Conservation (phyloP, 30 jellyfish, hydroid and myxozoan species). For the Catostylus mosaicus region DNA sequence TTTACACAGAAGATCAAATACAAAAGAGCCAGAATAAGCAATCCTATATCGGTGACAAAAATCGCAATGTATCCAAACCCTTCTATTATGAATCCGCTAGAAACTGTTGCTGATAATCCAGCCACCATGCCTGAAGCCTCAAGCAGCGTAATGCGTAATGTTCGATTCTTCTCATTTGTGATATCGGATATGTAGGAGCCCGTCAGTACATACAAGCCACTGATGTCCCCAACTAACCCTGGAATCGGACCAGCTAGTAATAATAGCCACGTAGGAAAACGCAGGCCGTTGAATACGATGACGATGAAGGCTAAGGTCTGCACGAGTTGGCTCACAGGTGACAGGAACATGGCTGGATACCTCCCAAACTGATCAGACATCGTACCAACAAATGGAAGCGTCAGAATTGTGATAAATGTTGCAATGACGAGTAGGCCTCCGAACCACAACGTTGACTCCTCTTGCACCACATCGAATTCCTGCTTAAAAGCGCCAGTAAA, state of each 20-base stretch:
- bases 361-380: conserved; percentile 27
- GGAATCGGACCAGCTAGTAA: conserved; percentile 6
- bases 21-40: neutral
- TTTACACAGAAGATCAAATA: conserved; percentile 8
- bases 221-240: conserved; percentile 18
- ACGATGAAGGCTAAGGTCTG: neutral
- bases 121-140: conserved; percentile 2
- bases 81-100: conserved; percentile 10
- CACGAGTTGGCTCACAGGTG: conserved; percentile 13
- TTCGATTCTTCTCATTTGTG: neutral
- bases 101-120: conserved; percentile 7
- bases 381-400: conserved; percentile 32
- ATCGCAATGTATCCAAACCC: conserved; percentile 1
- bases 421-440: conserved; percentile 19
- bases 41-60: neutral
- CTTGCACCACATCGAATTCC: conserved; percentile 30
- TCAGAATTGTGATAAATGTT: conserved; percentile 12
- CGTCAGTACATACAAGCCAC: conserved; percentile 18
- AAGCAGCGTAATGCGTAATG: neutral
- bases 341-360: neutral
- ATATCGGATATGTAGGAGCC: conserved; percentile 18
- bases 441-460: conserved; percentile 42
- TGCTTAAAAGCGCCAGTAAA: conserved; percentile 24
- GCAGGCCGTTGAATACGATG: neutral
- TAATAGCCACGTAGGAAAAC: conserved; percentile 8